Conservation (phyloP, 2,113 vertebrate genomes). For the Grallaria varia region DNA sequence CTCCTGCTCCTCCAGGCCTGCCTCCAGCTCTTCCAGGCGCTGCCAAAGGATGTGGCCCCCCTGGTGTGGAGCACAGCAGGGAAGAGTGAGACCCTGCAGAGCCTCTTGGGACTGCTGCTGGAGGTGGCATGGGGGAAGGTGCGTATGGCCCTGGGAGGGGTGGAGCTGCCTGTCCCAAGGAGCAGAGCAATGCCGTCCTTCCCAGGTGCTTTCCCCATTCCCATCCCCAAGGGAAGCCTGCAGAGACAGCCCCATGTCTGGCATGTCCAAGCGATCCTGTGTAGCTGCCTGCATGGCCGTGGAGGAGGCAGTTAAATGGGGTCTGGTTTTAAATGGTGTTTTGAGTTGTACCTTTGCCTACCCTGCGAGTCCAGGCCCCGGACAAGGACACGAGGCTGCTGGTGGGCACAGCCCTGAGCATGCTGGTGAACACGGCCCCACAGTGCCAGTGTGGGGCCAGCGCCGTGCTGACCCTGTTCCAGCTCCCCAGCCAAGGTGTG, state of each 20-base stretch:
- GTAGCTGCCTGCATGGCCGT: background rate
- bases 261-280: background rate
- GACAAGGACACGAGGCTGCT: conserved; percentile 82
- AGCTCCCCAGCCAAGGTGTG: conserved; percentile 58
- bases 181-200: background rate
- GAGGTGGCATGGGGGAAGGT: conserved; percentile 79
- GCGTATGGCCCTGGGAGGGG: background rate
- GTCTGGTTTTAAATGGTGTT: background rate
- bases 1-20: conserved; percentile 75
- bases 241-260: background rate
- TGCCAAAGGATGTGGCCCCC: conserved; percentile 72
- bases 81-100: conserved; percentile 47
- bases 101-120: conserved; percentile 79
- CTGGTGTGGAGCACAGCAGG: conserved; percentile 67
- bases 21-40: conserved; percentile 82
- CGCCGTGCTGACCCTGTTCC: conserved; percentile 74
- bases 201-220: fast-evolving
- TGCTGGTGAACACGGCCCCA: conserved; percentile 80
- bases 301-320: background rate
- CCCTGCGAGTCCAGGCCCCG: conserved; percentile 48
- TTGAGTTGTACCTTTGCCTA: background rate
- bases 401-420: conserved; percentile 82
- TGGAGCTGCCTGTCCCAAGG: background rate
- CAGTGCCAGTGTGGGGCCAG: conserved; percentile 55
- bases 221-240: background rate